These are phyloP conservation scores for Sula dactylatra DNA, from an alignment of 2,113 vertebrate species.

Conservation along the genomic window DNA sequence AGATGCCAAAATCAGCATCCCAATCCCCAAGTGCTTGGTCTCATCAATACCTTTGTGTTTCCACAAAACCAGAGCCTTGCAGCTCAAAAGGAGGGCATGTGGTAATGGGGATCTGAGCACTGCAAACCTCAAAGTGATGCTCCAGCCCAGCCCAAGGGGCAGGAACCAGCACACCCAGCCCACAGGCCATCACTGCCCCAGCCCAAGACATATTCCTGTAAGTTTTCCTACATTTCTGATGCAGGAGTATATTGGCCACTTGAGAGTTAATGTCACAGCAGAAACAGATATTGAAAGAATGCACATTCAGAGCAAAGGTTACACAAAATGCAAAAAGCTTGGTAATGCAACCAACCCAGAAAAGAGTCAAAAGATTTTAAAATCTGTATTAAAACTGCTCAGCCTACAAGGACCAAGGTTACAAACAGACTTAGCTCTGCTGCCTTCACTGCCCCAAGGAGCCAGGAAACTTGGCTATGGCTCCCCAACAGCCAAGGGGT, in stretches of 20 bases:
- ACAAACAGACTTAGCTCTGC: background rate
- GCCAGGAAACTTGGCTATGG: background rate
- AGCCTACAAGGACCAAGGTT: background rate
- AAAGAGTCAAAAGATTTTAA: background rate
- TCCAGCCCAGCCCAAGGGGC: background rate
- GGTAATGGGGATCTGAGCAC: background rate
- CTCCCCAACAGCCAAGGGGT: background rate
- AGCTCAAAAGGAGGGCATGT: background rate
- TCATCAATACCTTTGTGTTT: background rate
- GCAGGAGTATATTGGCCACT: background rate
- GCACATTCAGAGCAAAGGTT: background rate
- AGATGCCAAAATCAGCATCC: background rate
- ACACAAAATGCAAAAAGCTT: background rate
- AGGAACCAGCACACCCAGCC: background rate
- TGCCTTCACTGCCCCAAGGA: background rate
- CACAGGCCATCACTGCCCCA: background rate
- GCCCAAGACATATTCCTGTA: background rate
- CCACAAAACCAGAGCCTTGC: background rate
- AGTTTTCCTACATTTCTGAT: background rate
- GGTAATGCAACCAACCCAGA: background rate
- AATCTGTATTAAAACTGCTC: background rate
- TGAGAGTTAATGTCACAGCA: background rate
- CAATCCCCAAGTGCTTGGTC: background rate
- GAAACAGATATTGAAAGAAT: background rate
- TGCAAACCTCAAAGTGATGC: background rate